Conservation (phyloP, 2,888 invertebrate genomes). For the Meta bourneti region DNA sequence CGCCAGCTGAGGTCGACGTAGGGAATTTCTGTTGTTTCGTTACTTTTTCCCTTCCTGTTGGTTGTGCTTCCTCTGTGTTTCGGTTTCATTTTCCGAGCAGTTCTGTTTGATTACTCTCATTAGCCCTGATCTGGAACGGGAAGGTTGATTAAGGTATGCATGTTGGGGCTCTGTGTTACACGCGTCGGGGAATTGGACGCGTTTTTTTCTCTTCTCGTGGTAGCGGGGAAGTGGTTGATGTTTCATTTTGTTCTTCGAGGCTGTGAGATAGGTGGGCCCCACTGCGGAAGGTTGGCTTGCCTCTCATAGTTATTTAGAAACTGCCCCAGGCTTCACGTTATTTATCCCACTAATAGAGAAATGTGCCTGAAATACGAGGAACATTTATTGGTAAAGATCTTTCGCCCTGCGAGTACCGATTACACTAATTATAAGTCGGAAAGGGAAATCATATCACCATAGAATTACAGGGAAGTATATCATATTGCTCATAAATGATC, state of each 20-base stretch:
- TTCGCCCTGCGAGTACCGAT: too few species aligned
- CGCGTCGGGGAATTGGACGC: neutral
- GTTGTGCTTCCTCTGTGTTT: neutral
- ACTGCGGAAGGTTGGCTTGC: neutral
- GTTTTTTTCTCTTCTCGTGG: neutral
- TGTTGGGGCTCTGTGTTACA: slow-evolving; percentile 12
- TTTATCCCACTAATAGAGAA: neutral
- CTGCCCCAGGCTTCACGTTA: neutral
- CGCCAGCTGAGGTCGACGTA: slow-evolving; percentile 25
- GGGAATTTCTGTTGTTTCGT: neutral
- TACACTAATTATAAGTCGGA: too few species aligned
- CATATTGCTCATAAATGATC: too few species aligned
- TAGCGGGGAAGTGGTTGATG: neutral
- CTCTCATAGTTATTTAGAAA: neutral
- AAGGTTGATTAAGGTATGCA: slow-evolving; percentile 46
- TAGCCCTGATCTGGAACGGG: slow-evolving; percentile 6
- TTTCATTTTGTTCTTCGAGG: too few species aligned
- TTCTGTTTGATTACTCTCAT: slow-evolving; percentile 34
- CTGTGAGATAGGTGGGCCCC: too few species aligned
- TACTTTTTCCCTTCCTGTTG: slow-evolving; percentile 15
- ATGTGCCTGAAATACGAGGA: too few species aligned
- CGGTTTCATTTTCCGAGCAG: slow-evolving; percentile 13
- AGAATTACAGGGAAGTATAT: too few species aligned
- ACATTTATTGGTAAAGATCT: too few species aligned
- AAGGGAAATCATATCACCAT: too few species aligned